Evolutionary conservation across 2,888 invertebrate species (phyloP).

Genomic region (Apoda limacodes): DNA sequence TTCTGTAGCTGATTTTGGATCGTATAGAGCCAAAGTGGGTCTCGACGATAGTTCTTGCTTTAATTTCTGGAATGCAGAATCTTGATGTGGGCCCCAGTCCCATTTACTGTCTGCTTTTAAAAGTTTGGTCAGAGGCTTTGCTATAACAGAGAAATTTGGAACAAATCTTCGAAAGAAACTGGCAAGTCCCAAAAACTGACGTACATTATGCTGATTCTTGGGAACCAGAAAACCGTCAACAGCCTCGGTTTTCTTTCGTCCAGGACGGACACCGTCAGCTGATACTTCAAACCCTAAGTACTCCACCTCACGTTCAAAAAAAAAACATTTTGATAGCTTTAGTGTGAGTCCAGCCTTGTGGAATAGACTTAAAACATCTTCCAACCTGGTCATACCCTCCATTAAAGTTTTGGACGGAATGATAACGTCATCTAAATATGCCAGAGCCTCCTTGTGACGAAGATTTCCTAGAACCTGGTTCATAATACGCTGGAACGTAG

Average conservation of each 20-base stretch:
- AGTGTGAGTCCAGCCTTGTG: conserved; percentile 7
- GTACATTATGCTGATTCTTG: conserved; percentile 6
- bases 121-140: conserved; percentile 11
- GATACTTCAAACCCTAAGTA: conserved; percentile 12
- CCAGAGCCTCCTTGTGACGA: conserved; percentile 12
- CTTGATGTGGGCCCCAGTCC: conserved; percentile 16
- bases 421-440: conserved; percentile 17
- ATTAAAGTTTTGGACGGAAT: conserved; percentile 11
- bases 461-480: conserved; percentile 10
- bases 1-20: conserved; percentile 18
- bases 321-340: conserved; percentile 10
- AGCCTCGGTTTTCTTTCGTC: conserved; percentile 9
- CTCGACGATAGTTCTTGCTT: conserved; percentile 21
- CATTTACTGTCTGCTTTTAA: conserved; percentile 18
- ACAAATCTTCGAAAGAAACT: conserved; percentile 12
- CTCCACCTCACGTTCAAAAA: conserved; percentile 2
- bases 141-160: conserved; percentile 8
- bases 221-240: conserved; percentile 8
- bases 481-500: conserved; percentile 2
- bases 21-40: too few relatives aligned
- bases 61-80: conserved; percentile 15
- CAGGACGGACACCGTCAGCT: conserved; percentile 4
- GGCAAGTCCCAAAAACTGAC: conserved; percentile 9
- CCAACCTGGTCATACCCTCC: conserved; percentile 9
- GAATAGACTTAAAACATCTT: conserved; percentile 4